Evolutionary conservation across 2,888 invertebrate species (phyloP).

Genomic region (Globia sparganii): DNA sequence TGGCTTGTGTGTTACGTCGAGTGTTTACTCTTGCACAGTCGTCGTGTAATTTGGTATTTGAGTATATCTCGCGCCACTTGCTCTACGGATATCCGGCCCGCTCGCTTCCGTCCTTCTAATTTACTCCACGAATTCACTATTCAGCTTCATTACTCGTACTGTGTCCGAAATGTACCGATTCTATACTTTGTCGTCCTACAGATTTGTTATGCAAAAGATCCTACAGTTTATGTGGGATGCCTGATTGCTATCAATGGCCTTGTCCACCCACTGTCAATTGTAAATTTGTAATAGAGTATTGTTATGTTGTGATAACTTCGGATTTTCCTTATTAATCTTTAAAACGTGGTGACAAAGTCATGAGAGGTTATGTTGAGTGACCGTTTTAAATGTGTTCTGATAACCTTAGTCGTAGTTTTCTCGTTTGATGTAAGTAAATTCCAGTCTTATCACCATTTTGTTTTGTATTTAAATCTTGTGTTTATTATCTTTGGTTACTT

Average conservation of each 20-base stretch:
- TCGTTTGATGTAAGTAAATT: neutral
- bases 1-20: slow-evolving; percentile 32
- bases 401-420: slow-evolving; percentile 23
- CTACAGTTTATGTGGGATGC: slow-evolving; percentile 41
- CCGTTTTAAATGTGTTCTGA: slow-evolving; percentile 10
- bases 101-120: slow-evolving; percentile 68
- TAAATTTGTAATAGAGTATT: slow-evolving; percentile 47
- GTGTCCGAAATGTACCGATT: slow-evolving; percentile 42
- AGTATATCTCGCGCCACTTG: slow-evolving; percentile 65
- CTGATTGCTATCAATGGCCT: slow-evolving; percentile 47
- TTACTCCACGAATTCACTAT: slow-evolving; percentile 63
- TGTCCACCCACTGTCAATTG: slow-evolving; percentile 44
- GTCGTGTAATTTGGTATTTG: slow-evolving; percentile 67
- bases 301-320: slow-evolving; percentile 29
- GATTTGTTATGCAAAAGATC: slow-evolving; percentile 20
- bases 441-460: neutral
- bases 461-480: slow-evolving; percentile 8
- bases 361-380: slow-evolving; percentile 5
- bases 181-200: slow-evolving; percentile 21
- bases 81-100: slow-evolving; percentile 65
- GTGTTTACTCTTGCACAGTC: slow-evolving; percentile 39
- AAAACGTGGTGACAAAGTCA: slow-evolving; percentile 26
- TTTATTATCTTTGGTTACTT: slow-evolving; percentile 13
- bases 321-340: slow-evolving; percentile 39
- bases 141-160: slow-evolving; percentile 56